Conservation (phyloP, 2,113 vertebrate species). For the Tychaedon coryphoeus region DNA sequence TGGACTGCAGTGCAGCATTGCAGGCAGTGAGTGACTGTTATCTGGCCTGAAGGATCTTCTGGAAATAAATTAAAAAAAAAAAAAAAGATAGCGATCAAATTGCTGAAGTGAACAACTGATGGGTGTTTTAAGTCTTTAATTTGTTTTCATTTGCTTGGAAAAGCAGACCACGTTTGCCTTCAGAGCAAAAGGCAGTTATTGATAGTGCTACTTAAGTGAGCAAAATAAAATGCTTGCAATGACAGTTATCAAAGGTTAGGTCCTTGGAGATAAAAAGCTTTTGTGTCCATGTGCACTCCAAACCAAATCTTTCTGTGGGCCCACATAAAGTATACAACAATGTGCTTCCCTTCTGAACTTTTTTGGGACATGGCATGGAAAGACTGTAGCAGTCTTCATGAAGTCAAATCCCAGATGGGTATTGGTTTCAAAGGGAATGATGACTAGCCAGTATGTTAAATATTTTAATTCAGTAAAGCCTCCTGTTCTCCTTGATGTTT, state of each 20-base stretch:
- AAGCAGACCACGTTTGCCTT: conserved; percentile 33
- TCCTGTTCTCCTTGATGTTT: conserved; percentile 84
- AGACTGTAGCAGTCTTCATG: conserved; percentile 64
- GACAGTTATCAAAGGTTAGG: conserved; percentile 36
- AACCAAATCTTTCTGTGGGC: conserved; percentile 25
- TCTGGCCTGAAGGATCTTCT: conserved; percentile 36
- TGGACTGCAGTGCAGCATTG: background rate
- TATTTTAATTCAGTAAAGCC: conserved; percentile 85
- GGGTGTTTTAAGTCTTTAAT: conserved; percentile 25
- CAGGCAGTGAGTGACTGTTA: background rate
- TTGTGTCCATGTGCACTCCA: conserved; percentile 6
- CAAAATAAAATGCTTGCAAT: conserved; percentile 40
- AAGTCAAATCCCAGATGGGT: conserved; percentile 76
- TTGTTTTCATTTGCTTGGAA: conserved; percentile 52
- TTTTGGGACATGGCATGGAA: conserved; percentile 71
- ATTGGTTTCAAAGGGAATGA: conserved; percentile 86
- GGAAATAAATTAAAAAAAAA: background rate
- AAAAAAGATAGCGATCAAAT: background rate
- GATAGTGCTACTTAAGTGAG: background rate
- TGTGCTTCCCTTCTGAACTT: conserved; percentile 70
- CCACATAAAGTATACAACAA: conserved; percentile 53
- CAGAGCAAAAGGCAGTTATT: background rate
- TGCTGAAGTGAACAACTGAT: conserved; percentile 42
- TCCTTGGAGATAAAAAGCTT: conserved; percentile 44
- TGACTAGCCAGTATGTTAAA: conserved; percentile 84